These are phyloP conservation scores for Periphyllus acericola DNA, from an alignment of 2,888 invertebrate genomes.

Conservation along the genomic window DNA sequence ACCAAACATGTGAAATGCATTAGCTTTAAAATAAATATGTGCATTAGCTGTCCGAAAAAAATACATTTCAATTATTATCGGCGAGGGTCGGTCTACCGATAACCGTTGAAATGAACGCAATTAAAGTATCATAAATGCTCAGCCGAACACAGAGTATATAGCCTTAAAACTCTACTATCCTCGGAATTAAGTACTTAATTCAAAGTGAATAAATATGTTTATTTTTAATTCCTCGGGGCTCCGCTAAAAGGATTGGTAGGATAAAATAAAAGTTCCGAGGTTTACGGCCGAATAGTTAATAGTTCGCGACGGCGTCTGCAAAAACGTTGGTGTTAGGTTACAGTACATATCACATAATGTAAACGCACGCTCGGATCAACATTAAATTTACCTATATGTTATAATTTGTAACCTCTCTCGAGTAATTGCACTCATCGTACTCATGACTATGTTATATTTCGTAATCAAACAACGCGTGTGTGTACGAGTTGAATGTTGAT, in stretches of 20 bases:
- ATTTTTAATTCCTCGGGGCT: slow-evolving; percentile 12
- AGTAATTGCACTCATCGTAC: too few species aligned
- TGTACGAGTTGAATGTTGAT: too few species aligned
- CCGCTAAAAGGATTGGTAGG: slow-evolving; percentile 2
- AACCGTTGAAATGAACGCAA: slow-evolving; percentile 5
- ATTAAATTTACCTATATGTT: background rate
- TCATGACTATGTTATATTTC: too few species aligned
- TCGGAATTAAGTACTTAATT: slow-evolving; percentile 2
- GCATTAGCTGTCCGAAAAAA: background rate
- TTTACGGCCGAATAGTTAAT: background rate
- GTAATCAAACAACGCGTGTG: too few species aligned
- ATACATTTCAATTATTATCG: background rate
- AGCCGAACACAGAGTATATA: background rate
- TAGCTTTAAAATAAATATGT: background rate
- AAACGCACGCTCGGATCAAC: background rate
- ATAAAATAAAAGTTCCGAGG: background rate
- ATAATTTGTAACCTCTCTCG: background rate
- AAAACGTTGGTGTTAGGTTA: background rate
- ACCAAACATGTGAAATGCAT: background rate
- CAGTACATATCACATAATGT: background rate
- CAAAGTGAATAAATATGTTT: slow-evolving; percentile 45
- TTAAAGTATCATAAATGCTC: slow-evolving; percentile 25
- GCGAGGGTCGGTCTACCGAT: background rate
- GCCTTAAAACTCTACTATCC: slow-evolving; percentile 38
- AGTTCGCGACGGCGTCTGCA: background rate